These are phyloP conservation scores for Stegodyphus mimosarum DNA, from an alignment of 1,140 invertebrate genomes.

Conservation along the genomic window DNA sequence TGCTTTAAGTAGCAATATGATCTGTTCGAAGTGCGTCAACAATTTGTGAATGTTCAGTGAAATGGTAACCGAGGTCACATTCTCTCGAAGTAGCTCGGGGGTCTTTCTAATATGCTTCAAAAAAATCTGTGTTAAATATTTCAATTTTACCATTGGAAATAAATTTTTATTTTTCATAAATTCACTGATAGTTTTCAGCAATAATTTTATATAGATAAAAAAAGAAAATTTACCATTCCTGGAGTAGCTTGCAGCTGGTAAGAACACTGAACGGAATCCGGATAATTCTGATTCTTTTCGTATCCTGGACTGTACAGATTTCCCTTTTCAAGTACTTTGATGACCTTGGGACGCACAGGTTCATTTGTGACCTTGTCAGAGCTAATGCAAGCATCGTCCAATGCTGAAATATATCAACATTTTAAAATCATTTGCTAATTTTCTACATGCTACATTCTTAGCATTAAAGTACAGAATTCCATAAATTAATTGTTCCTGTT, in stretches of 20 bases:
- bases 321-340: background rate
- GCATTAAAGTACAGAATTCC: too few species aligned
- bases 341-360: background rate
- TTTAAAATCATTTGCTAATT: too few species aligned
- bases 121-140: background rate
- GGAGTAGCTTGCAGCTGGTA: constrained; percentile 27
- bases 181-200: too few species aligned
- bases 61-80: background rate
- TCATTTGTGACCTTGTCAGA: background rate
- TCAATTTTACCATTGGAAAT: background rate
- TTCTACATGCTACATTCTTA: too few species aligned
- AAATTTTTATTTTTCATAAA: background rate
- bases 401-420: background rate
- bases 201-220: too few species aligned
- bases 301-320: constrained; percentile 44
- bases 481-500: too few species aligned
- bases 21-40: background rate
- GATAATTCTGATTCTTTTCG: constrained; percentile 26
- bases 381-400: background rate
- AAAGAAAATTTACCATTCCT: constrained; percentile 7
- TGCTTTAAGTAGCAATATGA: too few species aligned
- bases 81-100: background rate
- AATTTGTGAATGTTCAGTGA: background rate
- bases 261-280: constrained; percentile 7
- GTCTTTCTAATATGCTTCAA: background rate